phyloP scores from a whole-genome alignment of 2,113 vertebrate species.

The Chaetorhynchus papuensis region DNA sequence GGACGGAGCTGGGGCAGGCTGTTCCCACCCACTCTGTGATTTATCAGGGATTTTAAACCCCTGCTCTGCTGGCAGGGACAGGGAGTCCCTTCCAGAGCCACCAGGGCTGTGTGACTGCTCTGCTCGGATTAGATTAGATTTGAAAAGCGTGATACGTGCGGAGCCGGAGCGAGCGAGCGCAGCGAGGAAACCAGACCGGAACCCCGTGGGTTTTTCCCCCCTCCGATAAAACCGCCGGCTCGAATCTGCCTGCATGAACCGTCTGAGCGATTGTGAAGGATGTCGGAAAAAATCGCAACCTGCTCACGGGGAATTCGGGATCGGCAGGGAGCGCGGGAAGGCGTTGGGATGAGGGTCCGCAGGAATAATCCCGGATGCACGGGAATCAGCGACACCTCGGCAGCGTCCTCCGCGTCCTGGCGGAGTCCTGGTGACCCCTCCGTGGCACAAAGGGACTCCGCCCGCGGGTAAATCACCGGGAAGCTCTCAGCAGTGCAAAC shows the following conservation, averaged over 20 bases:
- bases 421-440: neutral
- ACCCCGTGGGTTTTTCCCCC: neutral
- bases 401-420: neutral
- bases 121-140: neutral
- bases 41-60: neutral
- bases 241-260: neutral
- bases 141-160: neutral
- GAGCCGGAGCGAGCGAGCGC: neutral
- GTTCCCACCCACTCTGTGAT: neutral
- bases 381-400: neutral
- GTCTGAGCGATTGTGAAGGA: neutral
- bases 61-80: neutral
- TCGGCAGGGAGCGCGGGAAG: neutral
- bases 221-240: neutral
- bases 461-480: neutral
- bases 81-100: neutral
- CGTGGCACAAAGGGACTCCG: neutral
- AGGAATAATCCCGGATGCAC: accelerated
- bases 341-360: neutral
- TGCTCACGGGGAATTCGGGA: neutral
- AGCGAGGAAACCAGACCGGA: neutral
- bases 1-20: neutral
- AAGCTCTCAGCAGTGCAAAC: neutral
- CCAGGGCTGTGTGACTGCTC: neutral
- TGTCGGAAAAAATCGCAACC: neutral